Evolutionary conservation across 1,140 invertebrate genomes (phyloP).

Genomic region (Bombus sylvicola): DNA sequence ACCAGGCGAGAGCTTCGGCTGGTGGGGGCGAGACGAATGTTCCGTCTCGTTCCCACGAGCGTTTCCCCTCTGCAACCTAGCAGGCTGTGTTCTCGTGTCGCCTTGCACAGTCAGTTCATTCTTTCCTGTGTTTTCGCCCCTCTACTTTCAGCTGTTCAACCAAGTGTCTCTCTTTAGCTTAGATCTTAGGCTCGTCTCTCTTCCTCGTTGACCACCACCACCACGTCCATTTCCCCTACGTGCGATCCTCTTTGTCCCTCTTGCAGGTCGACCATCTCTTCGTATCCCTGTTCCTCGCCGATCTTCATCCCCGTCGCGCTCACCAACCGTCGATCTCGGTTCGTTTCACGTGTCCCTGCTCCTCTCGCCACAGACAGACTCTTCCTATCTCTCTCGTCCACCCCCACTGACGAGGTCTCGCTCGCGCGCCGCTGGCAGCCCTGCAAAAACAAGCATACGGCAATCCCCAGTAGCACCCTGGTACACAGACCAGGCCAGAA

Average conservation of each 20-base stretch:
- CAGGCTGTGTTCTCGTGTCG: conserved; percentile 22
- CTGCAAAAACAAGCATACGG: conserved; percentile 71
- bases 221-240: background rate
- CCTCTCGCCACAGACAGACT: background rate
- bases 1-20: conserved; percentile 28
- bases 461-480: conserved; percentile 69
- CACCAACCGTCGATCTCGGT: background rate
- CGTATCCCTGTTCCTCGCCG: background rate
- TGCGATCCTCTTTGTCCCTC: background rate
- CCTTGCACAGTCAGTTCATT: conserved; percentile 34
- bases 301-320: background rate
- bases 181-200: too few relatives aligned
- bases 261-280: background rate
- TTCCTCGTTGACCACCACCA: too few relatives aligned
- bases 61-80: background rate
- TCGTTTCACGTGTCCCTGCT: conserved; percentile 1
- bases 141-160: background rate
- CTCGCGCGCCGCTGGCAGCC: conserved; percentile 53
- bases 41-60: background rate
- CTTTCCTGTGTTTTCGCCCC: conserved; percentile 40
- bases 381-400: background rate
- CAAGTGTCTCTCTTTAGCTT: background rate
- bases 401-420: background rate
- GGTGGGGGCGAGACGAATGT: conserved; percentile 12
- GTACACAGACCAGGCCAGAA: conserved; percentile 64